A percentile compares a stretch with the other conserved stretches of the same genome.
These are phyloP conservation scores for Danionella cerebrum DNA, from an alignment of 2,113 vertebrate genomes.

Conservation along the genomic window DNA sequence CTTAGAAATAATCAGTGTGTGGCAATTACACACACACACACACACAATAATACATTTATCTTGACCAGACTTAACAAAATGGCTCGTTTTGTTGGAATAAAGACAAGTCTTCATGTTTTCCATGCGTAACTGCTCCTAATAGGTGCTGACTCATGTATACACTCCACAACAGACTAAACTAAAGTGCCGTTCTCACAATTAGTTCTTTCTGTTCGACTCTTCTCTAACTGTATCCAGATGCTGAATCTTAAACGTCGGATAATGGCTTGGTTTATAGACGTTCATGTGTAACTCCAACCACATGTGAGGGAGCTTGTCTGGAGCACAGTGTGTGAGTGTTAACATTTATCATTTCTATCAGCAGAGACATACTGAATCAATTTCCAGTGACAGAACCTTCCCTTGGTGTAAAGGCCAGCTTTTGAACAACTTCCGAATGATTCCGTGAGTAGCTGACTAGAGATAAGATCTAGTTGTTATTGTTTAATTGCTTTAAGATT, in stretches of 20 bases:
- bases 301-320: constrained; percentile 8
- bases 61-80: background rate
- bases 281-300: constrained; percentile 25
- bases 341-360: constrained; percentile 20
- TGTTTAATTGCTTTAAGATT: too few relatives aligned
- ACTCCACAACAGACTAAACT: background rate
- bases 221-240: constrained; percentile 35
- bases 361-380: background rate
- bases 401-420: background rate
- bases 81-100: background rate
- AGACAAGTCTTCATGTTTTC: background rate
- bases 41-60: too few relatives aligned
- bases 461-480: too few relatives aligned
- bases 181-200: constrained; percentile 19
- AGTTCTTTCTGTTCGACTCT: constrained; percentile 4
- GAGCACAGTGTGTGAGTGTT: constrained; percentile 13
- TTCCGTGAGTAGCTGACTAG: background rate
- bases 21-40: too few relatives aligned
- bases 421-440: background rate
- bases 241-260: constrained; percentile 4
- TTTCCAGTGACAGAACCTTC: constrained; percentile 13
- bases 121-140: background rate
- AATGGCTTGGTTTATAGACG: constrained; percentile 21
- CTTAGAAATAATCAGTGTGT: too few relatives aligned
- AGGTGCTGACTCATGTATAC: background rate